These are phyloP conservation scores for Steatornis caripensis DNA, from an alignment of 2,113 vertebrate species.

Conservation along the genomic window DNA sequence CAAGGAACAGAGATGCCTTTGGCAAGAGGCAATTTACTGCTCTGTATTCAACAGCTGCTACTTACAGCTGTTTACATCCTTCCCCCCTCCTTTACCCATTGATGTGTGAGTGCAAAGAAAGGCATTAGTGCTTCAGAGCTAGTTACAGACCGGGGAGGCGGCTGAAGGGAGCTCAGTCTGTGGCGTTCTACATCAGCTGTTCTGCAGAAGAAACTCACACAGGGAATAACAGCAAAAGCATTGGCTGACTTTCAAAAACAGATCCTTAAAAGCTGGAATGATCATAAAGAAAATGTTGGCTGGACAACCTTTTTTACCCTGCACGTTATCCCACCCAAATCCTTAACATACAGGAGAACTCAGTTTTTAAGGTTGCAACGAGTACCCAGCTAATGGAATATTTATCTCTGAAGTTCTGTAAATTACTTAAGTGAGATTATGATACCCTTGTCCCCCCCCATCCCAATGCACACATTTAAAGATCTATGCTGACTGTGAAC, in stretches of 20 bases:
- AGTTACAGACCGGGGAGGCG: neutral
- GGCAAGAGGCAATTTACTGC: neutral
- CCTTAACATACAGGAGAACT: neutral
- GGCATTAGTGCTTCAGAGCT: neutral
- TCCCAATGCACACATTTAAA: neutral
- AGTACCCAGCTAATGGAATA: neutral
- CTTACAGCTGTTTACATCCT: constrained; percentile 22
- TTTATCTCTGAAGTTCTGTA: neutral
- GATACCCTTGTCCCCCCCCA: neutral
- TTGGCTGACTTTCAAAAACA: neutral
- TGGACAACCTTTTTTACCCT: neutral
- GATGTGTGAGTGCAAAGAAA: neutral
- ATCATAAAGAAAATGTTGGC: neutral
- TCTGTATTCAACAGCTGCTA: constrained; percentile 5
- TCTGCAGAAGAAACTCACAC: neutral
- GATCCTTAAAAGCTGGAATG: neutral
- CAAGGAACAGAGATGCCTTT: neutral
- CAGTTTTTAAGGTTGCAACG: neutral
- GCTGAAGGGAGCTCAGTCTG: neutral
- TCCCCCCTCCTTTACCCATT: neutral
- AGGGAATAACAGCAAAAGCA: neutral
- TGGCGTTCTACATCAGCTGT: neutral
- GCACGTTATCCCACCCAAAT: neutral
- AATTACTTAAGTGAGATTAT: neutral
- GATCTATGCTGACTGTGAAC: neutral